Evolutionary conservation across 2,888 invertebrate genomes (phyloP).

Genomic region (Pecten maximus): DNA sequence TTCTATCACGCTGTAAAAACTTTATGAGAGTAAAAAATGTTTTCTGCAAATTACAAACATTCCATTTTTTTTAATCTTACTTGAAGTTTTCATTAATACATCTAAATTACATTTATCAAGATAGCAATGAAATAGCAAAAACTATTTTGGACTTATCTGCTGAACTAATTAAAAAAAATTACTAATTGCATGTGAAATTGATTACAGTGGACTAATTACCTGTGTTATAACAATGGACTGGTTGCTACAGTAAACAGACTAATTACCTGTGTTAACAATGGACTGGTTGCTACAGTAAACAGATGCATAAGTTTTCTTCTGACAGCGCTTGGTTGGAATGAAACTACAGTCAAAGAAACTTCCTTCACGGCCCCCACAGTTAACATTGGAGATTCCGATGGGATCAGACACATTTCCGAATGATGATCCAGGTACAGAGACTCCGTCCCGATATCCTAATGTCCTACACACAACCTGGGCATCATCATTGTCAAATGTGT

Average conservation of each 20-base stretch:
- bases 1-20: no score
- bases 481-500: constrained; percentile 63
- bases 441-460: constrained; percentile 61
- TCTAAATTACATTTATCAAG: no score
- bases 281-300: constrained; percentile 65
- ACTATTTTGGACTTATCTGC: no score
- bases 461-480: constrained; percentile 66
- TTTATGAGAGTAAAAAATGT: no score
- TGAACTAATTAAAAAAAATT: no score
- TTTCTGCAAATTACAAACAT: no score
- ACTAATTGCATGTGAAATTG: no score
- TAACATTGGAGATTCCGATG: constrained; percentile 67
- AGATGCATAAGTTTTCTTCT: constrained; percentile 67
- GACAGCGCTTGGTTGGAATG: constrained; percentile 50
- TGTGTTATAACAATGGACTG: constrained; percentile 59
- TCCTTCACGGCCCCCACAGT: constrained; percentile 83
- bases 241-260: constrained; percentile 64
- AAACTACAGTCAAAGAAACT: constrained; percentile 65
- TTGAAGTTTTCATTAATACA: no score
- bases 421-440: constrained; percentile 61
- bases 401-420: constrained; percentile 62
- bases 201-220: constrained; percentile 59
- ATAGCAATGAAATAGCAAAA: no score
- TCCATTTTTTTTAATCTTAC: no score
- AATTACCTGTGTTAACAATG: constrained; percentile 64